Evolutionary conservation across 2,113 vertebrate species (phyloP).

Genomic region (Ranitomeya variabilis): DNA sequence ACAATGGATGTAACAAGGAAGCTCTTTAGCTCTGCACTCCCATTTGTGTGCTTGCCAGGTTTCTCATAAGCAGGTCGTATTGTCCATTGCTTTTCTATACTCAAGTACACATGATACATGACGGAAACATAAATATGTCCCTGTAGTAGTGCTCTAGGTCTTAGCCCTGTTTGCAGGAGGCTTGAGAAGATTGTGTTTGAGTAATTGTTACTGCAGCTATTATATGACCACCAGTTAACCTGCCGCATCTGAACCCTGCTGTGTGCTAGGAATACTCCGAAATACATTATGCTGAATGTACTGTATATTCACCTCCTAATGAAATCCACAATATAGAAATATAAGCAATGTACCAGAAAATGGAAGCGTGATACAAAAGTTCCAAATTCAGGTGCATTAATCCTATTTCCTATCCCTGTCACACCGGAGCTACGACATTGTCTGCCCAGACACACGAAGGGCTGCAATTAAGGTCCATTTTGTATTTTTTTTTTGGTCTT

Average conservation of each 20-base stretch:
- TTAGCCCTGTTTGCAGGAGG: constrained; percentile 6
- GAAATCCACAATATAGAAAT: not conserved
- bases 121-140: not conserved
- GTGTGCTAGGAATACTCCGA: not conserved
- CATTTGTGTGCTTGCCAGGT: not conserved
- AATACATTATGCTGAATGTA: not conserved
- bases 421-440: not conserved
- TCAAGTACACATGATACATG: constrained; percentile 1
- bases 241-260: not conserved
- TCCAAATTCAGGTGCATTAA: constrained; percentile 47
- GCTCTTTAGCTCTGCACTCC: not conserved
- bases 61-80: not conserved
- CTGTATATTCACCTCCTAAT: not conserved
- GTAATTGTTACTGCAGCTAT: not conserved
- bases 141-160: not conserved
- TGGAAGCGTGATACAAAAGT: constrained; percentile 13
- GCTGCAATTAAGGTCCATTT: constrained; percentile 51
- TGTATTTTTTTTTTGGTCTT: constrained; percentile 21
- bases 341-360: constrained; percentile 1
- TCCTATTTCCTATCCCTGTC: constrained; percentile 27
- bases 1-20: not conserved
- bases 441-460: constrained; percentile 29
- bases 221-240: not conserved
- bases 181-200: not conserved
- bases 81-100: not conserved